These are phyloP conservation scores for Palaemon carinicauda DNA, from an alignment of 1,140 invertebrate species.

Conservation along the genomic window DNA sequence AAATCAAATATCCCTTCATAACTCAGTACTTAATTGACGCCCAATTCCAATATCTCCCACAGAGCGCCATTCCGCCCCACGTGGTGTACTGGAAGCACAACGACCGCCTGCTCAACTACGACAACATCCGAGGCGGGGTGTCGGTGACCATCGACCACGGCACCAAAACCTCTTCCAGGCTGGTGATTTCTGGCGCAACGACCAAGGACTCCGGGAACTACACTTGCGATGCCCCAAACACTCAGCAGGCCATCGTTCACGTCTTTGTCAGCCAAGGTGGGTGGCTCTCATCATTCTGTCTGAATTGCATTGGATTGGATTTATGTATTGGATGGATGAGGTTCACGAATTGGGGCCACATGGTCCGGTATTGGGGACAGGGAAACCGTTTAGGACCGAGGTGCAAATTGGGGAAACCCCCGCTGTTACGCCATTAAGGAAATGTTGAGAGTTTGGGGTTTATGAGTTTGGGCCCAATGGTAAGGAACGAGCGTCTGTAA, in stretches of 20 bases:
- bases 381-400: too few relatives aligned
- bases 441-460: too few relatives aligned
- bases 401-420: too few relatives aligned
- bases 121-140: conserved; percentile 76
- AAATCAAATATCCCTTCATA: too few relatives aligned
- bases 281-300: neutral
- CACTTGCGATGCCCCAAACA: conserved; percentile 64
- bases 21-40: too few relatives aligned
- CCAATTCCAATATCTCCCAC: neutral
- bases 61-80: conserved; percentile 57
- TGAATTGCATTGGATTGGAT: too few relatives aligned
- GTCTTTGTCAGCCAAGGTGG: conserved; percentile 62
- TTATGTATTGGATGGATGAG: too few relatives aligned
- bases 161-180: conserved; percentile 56
- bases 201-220: conserved; percentile 64
- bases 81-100: conserved; percentile 76
- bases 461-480: too few relatives aligned
- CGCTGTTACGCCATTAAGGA: too few relatives aligned
- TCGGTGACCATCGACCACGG: conserved; percentile 54
- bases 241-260: conserved; percentile 61
- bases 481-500: too few relatives aligned
- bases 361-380: too few relatives aligned
- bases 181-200: conserved; percentile 60
- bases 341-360: too few relatives aligned
- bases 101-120: conserved; percentile 91